Conservation (phyloP, 2,888 invertebrate species). For the Drosophila barbarae region DNA sequence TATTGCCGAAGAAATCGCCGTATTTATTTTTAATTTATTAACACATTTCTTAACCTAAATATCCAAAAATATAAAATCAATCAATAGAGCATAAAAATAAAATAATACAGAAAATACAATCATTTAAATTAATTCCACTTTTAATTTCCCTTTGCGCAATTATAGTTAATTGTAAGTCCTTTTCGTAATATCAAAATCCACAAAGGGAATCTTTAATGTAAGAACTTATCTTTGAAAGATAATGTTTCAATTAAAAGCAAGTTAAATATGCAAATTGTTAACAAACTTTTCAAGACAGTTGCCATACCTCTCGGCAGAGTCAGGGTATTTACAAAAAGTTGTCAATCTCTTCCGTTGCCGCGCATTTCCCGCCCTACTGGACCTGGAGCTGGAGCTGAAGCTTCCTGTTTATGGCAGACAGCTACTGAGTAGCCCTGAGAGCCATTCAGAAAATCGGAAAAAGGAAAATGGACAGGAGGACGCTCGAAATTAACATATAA, state of each 20-base stretch:
- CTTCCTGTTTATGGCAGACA: constrained; percentile 32
- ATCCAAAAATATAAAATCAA: too few relatives aligned
- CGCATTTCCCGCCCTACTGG: constrained; percentile 12
- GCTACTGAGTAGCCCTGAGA: constrained; percentile 35
- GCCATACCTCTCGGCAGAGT: not conserved
- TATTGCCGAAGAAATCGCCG: too few relatives aligned
- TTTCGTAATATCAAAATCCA: not conserved
- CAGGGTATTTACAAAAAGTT: constrained; percentile 32
- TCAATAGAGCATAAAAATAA: too few relatives aligned
- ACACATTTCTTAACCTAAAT: too few relatives aligned
- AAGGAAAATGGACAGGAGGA: constrained; percentile 24
- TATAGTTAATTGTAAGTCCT: not conserved
- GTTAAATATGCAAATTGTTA: not conserved
- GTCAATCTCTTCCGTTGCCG: constrained; percentile 27
- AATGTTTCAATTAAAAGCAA: constrained; percentile 9
- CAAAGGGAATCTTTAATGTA: not conserved
- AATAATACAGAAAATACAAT: too few relatives aligned
- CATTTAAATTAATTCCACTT: not conserved
- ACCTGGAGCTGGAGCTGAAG: constrained; percentile 14
- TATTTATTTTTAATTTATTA: too few relatives aligned
- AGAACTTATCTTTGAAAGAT: not conserved
- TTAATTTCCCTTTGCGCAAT: not conserved
- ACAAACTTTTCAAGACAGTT: not conserved
- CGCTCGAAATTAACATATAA: constrained; percentile 40
- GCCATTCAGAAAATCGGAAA: constrained; percentile 25